Base-by-base conservation (phyloP, 2,888 invertebrate genomes). In the Nemurella pictetii region DNA sequence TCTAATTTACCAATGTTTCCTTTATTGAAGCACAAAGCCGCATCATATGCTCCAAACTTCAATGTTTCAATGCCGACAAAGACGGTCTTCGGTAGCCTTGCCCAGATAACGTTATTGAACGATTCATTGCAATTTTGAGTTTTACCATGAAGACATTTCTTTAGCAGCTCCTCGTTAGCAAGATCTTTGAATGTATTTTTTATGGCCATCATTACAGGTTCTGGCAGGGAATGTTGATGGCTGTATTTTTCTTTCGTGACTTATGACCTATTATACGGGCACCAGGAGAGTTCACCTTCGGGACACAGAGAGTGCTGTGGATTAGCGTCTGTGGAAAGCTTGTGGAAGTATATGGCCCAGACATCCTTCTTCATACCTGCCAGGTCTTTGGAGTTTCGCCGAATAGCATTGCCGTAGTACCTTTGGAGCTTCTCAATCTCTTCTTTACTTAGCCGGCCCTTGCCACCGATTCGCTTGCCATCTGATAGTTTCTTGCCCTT, bases 271-370 rank as follows among this genome's bases (percentile, higher is more conserved):
- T n/a, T n/a, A n/a, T n/a, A n/a, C 30, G 27, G 72, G 73, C 86
- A 86, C 86, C 86, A 86, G 28, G 83, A 83, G 15, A 77, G 78
- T 0, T 5, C 36, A 28, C 77, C 86, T 29, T 29, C 83, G 12
- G 85, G 86, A 30, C 86, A 85, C 27, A 85, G 75, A n/a, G 32
- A 28, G 83, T 86, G 86, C 27, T 73, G 73, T n/a, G 86, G 86
- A 12, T 85, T 85, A 12, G 81, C 84, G 74, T 87, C 80, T 32
- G 84, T 85, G 15, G 86, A 87, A 7, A 27, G 55, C n/a, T 84
- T 84, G 82, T 87, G 87, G 73, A 81, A 85, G 35, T 85, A 87
- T 2, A 72, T 84, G 12, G 86, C 86, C 86, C 86, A 86, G 20
- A n/a, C n/a, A n/a, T n/a, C n/a, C n/a, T n/a, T n/a, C n/a, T n/a